Evolutionary conservation across 2,113 vertebrate genomes (phyloP).

Genomic region (Gambusia holbrooki): DNA sequence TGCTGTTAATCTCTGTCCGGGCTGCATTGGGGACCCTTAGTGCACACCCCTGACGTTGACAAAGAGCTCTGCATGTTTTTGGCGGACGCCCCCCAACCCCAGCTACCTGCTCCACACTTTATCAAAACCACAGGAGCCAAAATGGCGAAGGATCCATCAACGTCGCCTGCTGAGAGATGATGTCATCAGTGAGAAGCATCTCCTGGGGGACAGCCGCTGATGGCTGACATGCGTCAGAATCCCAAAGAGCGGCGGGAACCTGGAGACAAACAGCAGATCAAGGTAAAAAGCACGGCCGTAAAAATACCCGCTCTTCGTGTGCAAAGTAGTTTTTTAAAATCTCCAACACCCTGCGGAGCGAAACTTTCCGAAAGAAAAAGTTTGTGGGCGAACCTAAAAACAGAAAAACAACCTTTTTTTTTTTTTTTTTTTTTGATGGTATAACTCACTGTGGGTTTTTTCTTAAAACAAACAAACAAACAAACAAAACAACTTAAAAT

Average conservation of each 20-base stretch:
- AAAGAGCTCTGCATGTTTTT: slow-evolving; percentile 71
- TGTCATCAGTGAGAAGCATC: slow-evolving; percentile 71
- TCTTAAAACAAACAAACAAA: no score
- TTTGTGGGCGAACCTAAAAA: no score
- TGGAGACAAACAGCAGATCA: slow-evolving; percentile 18
- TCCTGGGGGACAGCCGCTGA: slow-evolving; percentile 56
- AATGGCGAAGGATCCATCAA: slow-evolving; percentile 75
- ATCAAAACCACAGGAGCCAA: slow-evolving; percentile 71
- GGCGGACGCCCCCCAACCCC: slow-evolving; percentile 56
- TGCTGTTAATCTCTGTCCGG: slow-evolving; percentile 72
- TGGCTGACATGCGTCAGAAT: slow-evolving; percentile 63
- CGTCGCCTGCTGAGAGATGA: slow-evolving; percentile 71
- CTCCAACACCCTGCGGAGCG: no score
- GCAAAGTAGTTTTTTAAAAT: background rate
- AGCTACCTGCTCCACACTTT: slow-evolving; percentile 71
- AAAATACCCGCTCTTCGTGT: background rate
- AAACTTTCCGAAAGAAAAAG: no score
- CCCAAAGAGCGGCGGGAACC: slow-evolving; percentile 13
- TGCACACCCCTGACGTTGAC: slow-evolving; percentile 73
- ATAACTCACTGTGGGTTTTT: no score
- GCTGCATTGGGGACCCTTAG: slow-evolving; percentile 61
- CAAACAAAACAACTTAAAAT: no score
- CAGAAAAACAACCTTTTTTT: no score
- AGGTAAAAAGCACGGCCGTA: slow-evolving; percentile 1
- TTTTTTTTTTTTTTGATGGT: no score